phyloP scores from a whole-genome alignment of 2,888 invertebrate genomes.

The Mellilla xanthometata region DNA sequence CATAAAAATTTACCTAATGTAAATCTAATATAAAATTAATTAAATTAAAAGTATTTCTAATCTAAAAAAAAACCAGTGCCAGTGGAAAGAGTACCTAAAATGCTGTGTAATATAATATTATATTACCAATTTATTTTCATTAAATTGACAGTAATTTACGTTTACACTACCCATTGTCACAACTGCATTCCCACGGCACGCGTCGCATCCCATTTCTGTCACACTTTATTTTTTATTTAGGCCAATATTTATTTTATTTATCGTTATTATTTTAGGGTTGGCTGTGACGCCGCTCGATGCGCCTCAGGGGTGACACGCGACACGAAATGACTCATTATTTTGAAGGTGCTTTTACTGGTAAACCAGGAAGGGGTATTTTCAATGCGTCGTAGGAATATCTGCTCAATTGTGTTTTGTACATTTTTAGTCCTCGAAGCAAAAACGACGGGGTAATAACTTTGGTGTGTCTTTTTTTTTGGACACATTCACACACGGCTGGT shows the following conservation, averaged over 20 bases:
- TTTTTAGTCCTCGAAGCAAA: no score
- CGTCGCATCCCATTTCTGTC: conserved; percentile 40
- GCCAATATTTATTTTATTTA: conserved; percentile 54
- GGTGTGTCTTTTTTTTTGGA: no score
- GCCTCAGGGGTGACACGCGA: conserved; percentile 43
- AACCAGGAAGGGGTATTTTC: conserved; percentile 15
- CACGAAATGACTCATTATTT: conserved; percentile 34
- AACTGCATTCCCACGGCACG: conserved; percentile 46
- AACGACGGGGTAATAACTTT: no score
- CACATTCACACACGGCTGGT: no score
- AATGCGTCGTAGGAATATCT: not conserved
- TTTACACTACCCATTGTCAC: conserved; percentile 33
- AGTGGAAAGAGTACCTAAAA: no score
- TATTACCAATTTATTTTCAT: no score
- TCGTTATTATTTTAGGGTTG: conserved; percentile 40
- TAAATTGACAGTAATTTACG: not conserved
- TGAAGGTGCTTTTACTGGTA: conserved; percentile 24
- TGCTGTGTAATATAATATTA: no score
- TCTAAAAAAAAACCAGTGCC: no score
- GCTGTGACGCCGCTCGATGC: conserved; percentile 31
- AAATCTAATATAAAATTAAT: no score
- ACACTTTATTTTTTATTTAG: conserved; percentile 49
- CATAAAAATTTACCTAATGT: no score
- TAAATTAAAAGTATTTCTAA: no score
- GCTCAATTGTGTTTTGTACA: no score